phyloP scores from a whole-genome alignment of 2,888 invertebrate species.

The Meandrusa payeni region DNA sequence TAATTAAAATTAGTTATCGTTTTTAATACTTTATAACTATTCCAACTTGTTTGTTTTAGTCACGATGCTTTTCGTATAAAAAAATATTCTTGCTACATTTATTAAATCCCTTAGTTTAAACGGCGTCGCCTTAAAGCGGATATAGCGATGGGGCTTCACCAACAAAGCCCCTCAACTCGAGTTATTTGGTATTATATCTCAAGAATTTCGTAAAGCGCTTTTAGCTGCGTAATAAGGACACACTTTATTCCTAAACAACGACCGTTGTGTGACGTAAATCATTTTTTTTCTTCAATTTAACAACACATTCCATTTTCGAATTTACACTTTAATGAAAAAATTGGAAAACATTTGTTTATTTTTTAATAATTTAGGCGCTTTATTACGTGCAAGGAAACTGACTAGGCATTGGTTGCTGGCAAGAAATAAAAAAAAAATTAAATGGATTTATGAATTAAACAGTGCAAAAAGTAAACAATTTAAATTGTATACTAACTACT shows the following conservation, averaged over 20 bases:
- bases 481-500: no score
- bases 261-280: constrained; percentile 17
- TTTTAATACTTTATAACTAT: not conserved
- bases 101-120: constrained; percentile 20
- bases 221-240: constrained; percentile 24
- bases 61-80: not conserved
- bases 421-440: no score
- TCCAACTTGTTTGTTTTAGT: no score
- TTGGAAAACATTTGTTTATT: not conserved
- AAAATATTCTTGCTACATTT: not conserved
- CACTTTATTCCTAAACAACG: constrained; percentile 24
- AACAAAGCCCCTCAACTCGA: constrained; percentile 28
- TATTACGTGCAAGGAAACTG: no score
- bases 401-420: no score
- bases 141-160: constrained; percentile 38
- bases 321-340: not conserved
- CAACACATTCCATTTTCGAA: constrained; percentile 43
- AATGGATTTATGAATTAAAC: no score
- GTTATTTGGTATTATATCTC: constrained; percentile 26
- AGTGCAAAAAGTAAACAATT: no score
- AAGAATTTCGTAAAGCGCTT: constrained; percentile 4
- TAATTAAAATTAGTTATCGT: no score
- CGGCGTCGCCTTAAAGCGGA: constrained; percentile 37
- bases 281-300: constrained; percentile 28
- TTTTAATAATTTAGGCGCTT: constrained; percentile 3